These are phyloP conservation scores for Isotomurus palustris DNA, from an alignment of 2,888 invertebrate genomes.

Conservation along the genomic window DNA sequence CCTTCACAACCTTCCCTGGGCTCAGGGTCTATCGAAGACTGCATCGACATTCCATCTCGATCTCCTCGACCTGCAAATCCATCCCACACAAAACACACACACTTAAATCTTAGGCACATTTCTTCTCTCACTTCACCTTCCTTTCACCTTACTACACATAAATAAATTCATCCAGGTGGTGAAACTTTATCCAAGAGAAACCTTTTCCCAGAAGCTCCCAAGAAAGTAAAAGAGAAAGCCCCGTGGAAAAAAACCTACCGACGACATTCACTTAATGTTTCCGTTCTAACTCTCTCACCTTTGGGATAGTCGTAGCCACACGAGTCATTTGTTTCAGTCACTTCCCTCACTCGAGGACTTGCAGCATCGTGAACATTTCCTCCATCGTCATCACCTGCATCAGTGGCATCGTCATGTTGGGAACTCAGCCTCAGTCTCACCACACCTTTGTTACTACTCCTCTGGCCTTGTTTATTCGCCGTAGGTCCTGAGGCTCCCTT, in stretches of 20 bases:
- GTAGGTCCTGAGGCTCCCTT: conserved; percentile 15
- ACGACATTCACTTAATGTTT: too few relatives aligned
- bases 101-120: too few relatives aligned
- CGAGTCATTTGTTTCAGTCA: conserved; percentile 44
- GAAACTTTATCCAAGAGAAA: too few relatives aligned
- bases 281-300: too few relatives aligned
- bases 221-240: too few relatives aligned
- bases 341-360: conserved; percentile 48
- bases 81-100: too few relatives aligned
- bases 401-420: conserved; percentile 44
- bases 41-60: conserved; percentile 43
- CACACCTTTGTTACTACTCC: conserved; percentile 33
- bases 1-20: conserved; percentile 32
- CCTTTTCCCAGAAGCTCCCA: too few relatives aligned
- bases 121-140: too few relatives aligned
- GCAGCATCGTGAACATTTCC: conserved; percentile 48
- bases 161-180: too few relatives aligned
- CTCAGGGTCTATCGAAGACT: conserved; percentile 45
- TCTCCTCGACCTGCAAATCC: too few relatives aligned
- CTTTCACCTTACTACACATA: too few relatives aligned
- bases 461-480: conserved; percentile 3
- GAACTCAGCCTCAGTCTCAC: conserved; percentile 40
- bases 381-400: conserved; percentile 45
- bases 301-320: conserved; percentile 42
- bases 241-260: too few relatives aligned